Percentiles rank a stretch among this genome's conserved stretches.
Conservation (phyloP, 2,113 vertebrate species). For the Mesitornis unicolor region DNA sequence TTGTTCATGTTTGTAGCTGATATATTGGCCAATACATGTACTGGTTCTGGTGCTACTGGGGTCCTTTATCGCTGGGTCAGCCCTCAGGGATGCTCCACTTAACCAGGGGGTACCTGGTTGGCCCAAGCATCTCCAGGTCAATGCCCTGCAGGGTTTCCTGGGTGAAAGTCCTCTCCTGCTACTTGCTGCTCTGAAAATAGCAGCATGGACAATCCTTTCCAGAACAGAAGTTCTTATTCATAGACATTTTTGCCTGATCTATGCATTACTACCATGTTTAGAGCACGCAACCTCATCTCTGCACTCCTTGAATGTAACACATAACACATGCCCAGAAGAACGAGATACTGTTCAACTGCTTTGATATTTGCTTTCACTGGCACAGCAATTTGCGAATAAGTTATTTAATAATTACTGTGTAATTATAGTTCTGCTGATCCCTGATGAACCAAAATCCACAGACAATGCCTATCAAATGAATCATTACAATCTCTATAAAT, state of each 20-base stretch:
- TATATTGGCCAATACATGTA: not conserved
- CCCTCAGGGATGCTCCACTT: not conserved
- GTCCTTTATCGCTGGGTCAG: rapidly evolving
- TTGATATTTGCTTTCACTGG: not conserved
- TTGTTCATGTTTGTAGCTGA: rapidly evolving
- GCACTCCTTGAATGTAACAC: rapidly evolving
- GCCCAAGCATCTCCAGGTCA: not conserved
- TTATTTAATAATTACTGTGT: constrained; percentile 56
- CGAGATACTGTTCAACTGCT: not conserved
- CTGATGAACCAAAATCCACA: constrained; percentile 54
- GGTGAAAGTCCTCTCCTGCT: not conserved
- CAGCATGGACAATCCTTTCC: rapidly evolving
- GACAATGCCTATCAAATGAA: constrained; percentile 66
- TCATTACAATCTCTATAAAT: constrained; percentile 55
- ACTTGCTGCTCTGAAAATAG: not conserved
- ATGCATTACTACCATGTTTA: rapidly evolving
- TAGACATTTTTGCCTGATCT: not conserved
- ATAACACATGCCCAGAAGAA: not conserved
- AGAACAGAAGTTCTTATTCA: not conserved
- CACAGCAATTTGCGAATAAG: constrained; percentile 14
- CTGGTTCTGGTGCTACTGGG: no score
- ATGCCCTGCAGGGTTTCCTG: not conserved
- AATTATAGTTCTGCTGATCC: constrained; percentile 62
- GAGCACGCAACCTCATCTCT: not conserved
- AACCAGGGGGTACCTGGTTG: rapidly evolving